These are phyloP conservation scores for Archips crataeganus DNA, from an alignment of 2,888 invertebrate genomes.

Conservation along the genomic window DNA sequence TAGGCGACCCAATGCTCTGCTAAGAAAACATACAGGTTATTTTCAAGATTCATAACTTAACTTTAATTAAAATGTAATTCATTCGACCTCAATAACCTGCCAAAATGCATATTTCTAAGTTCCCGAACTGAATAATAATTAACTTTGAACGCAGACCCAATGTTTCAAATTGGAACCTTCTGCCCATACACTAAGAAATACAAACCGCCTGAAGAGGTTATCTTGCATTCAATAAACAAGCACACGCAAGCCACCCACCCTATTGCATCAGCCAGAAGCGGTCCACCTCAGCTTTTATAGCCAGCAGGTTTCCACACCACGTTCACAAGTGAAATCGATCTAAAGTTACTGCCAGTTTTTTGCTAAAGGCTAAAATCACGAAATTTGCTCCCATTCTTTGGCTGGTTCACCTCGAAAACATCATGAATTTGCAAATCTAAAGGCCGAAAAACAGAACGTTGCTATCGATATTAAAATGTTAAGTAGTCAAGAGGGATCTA, in stretches of 20 bases:
- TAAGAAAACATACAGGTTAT: too few species aligned
- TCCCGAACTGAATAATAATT: constrained; percentile 20
- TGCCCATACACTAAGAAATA: constrained; percentile 51
- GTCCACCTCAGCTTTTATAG: constrained; percentile 66
- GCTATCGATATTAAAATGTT: not conserved
- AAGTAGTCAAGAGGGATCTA: not conserved
- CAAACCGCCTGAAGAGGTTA: constrained; percentile 54
- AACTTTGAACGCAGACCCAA: not conserved
- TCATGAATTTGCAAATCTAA: constrained; percentile 25
- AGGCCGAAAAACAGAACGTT: constrained; percentile 3
- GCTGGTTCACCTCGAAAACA: constrained; percentile 22
- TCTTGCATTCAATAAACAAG: constrained; percentile 60
- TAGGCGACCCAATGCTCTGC: too few species aligned
- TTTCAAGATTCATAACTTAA: too few species aligned
- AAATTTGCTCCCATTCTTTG: constrained; percentile 35
- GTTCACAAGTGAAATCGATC: constrained; percentile 52
- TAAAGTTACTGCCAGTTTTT: constrained; percentile 39
- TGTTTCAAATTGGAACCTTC: constrained; percentile 49
- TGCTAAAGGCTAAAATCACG: constrained; percentile 36
- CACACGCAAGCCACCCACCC: constrained; percentile 67
- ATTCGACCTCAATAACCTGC: constrained; percentile 4
- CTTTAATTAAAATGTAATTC: too few species aligned
- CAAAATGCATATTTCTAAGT: constrained; percentile 25
- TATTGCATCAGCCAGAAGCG: constrained; percentile 81
- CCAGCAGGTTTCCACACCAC: constrained; percentile 64